Base-by-base conservation (phyloP, 2,797 vertebrate species). In the Buceros bicornis region DNA sequence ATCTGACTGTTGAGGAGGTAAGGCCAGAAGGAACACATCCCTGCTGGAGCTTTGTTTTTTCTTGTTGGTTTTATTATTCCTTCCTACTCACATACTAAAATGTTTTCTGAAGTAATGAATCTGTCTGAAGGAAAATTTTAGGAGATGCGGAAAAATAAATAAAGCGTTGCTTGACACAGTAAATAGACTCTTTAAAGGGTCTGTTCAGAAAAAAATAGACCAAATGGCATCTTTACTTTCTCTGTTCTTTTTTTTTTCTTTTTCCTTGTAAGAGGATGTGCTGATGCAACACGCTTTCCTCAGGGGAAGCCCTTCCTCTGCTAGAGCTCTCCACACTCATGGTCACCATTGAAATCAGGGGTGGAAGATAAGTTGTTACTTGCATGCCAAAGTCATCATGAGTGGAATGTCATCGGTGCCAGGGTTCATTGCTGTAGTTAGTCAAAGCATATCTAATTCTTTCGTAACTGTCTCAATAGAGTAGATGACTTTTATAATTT, bases 251-350 rank as follows among this genome's bases (percentile, higher is more conserved):
- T 43, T 73, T 47, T 10, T 31, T 29, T 47, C 9, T 31, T 29
- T 20, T 11, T 6, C 28, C 16, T 42, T 74, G 15, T 60, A 31
- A 64, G 45, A 48, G 5, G 8, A 16, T 37, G 10, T 93, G 21
- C 11, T 73, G 56, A 3, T 45, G 7, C 4, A 54, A 12, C 12
- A 29, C 50, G 42, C 28, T 66, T 73, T 70, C 0, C 8, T 69
- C 3, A 5, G 24, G 18, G 16, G 45, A 43, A 40, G 13, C 35
- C 28, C 9, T 69, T 73, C 50, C 10, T 50, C 15, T 70, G 6
- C 21, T 56, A 3, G 61, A 70, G 9, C 33, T 87, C 43, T 69
- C 2, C 5, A 3, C 3, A 2, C 18, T 53, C 0, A 0, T 66
- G n/a, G 20, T 70, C n/a, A 43, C 16, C 10, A 14, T 0, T 48